Evolutionary conservation across 2,113 vertebrate genomes (phyloP), one percentile per base, ranked within the genome.

Genomic region (Nannospalax galili): DNA sequence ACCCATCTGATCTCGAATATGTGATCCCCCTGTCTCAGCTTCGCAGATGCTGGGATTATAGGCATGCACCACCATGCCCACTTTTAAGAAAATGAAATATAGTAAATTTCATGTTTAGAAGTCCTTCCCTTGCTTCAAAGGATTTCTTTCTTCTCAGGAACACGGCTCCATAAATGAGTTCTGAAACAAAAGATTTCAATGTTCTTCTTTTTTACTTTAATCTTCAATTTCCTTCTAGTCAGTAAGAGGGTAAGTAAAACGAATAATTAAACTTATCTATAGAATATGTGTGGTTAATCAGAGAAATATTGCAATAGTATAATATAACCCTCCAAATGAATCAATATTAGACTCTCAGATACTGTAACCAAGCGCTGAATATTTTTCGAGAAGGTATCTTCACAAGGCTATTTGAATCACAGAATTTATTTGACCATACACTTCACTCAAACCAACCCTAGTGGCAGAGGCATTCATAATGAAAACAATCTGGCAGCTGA

Each of bases 401-500:
- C 58, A 93, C 20, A 56, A 45, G 52, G 42, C n/a, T 84, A 5
- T 90, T 74, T 84, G 65, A 96, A 92, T 79, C 16, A 65, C n/a
- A 84, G 52, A n/a, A 20, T 75, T 88, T 88, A 60, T 88, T 92
- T 85, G 88, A 93, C 40, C 85, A 75, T 7, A 28, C 62, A 48
- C 35, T 90, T 84, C 1, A 28, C 32, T 86, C 52, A 72, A 67
- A 62, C 58, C 73, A 93, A 86, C 15, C n/a, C 35, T 14, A 30
- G 69, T 67, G 67, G 52, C 82, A 89, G 87, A 84, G 26, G 14
- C 16, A 14, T n/a, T 94, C 58, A 19, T 5, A 91, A 72, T 72
- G 30, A 65, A 81, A 65, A 75, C 20, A 17, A 7, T 37, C 52
- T 70, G 85, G 60, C 52, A 80, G n/a, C 64, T 69, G 82, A 42